Conservation (phyloP, 2,797 vertebrate species). For the Manis javanica region DNA sequence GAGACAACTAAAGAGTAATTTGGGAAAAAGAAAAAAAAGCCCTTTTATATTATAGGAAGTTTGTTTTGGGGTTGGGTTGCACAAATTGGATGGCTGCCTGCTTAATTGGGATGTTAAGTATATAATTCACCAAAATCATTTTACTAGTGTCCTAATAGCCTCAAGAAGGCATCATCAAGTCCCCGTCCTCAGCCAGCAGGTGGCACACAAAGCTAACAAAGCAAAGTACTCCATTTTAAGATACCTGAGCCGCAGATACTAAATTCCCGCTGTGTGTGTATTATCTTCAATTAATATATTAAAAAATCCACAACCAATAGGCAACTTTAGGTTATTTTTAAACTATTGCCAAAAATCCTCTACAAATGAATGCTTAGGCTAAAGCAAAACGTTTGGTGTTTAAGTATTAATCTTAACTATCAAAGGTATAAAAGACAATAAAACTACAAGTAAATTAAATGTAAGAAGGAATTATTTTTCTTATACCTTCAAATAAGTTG, state of each 20-base stretch:
- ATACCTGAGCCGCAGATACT: background rate
- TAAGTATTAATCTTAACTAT: background rate
- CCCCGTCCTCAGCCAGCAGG: constrained; percentile 66
- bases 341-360: background rate
- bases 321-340: constrained; percentile 21
- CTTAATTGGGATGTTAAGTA: constrained; percentile 2
- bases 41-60: background rate
- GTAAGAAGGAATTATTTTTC: constrained; percentile 28
- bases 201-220: constrained; percentile 73
- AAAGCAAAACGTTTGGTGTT: background rate
- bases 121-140: background rate
- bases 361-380: constrained; percentile 18
- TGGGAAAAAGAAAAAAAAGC: background rate
- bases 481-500: background rate
- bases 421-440: constrained; percentile 29
- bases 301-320: background rate
- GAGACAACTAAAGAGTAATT: background rate
- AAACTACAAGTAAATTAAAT: background rate
- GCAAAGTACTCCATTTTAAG: background rate
- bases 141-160: background rate
- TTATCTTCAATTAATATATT: background rate
- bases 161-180: constrained; percentile 20
- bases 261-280: background rate
- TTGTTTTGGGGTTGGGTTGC: background rate
- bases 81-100: background rate